These are phyloP conservation scores for Meandrusa payeni DNA, from an alignment of 2,888 invertebrate genomes.

Conservation along the genomic window DNA sequence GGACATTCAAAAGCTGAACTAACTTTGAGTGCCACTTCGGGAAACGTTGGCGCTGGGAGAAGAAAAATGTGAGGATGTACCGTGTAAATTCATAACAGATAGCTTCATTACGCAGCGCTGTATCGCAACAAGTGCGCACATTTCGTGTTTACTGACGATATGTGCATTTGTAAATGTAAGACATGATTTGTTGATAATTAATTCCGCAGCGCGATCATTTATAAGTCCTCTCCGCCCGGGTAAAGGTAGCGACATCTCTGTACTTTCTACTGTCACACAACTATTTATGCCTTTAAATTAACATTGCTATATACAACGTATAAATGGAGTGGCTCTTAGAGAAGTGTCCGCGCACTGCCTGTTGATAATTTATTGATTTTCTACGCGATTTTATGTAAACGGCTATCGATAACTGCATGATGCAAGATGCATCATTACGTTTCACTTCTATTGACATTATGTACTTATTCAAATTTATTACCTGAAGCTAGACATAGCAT, in stretches of 20 bases:
- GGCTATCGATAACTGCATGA: neutral
- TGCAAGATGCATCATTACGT: neutral
- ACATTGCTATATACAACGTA: constrained; percentile 26
- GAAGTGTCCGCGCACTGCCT: constrained; percentile 24
- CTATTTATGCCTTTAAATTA: constrained; percentile 26
- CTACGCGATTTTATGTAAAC: constrained; percentile 15
- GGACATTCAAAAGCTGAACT: too few species aligned
- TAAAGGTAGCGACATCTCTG: constrained; percentile 24
- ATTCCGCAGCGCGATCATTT: constrained; percentile 18
- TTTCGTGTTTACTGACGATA: constrained; percentile 8
- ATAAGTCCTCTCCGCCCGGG: constrained; percentile 2
- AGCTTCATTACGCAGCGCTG: constrained; percentile 9
- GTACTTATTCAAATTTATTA: too few species aligned
- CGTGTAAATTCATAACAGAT: constrained; percentile 11
- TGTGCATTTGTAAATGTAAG: constrained; percentile 20
- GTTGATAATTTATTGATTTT: constrained; percentile 13
- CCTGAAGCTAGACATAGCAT: too few species aligned
- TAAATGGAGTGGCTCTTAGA: constrained; percentile 30
- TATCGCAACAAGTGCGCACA: constrained; percentile 10
- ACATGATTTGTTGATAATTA: constrained; percentile 25
- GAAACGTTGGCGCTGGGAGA: too few species aligned
- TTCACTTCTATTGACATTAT: too few species aligned
- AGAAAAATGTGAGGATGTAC: constrained; percentile 13
- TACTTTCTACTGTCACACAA: constrained; percentile 35
- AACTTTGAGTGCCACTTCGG: too few species aligned